Base-by-base conservation (phyloP, 2,797 vertebrate genomes). In the Syngnathus acus region DNA sequence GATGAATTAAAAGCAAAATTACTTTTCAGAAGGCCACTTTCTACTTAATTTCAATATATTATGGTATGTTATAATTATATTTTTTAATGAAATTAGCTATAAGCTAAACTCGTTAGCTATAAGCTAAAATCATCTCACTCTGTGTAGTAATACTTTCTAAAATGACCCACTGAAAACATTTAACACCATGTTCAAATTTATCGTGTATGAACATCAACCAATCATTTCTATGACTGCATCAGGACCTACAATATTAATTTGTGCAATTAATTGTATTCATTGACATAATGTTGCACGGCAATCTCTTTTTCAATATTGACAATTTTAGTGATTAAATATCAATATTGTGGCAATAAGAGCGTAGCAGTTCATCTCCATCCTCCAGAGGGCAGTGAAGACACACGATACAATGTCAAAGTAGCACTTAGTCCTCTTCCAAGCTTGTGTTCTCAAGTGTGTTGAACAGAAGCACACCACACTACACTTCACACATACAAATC, bases 361-460 rank as follows among this genome's bases (percentile, higher is more conserved):
- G 21, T 39, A 39, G 16, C 17, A 39, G 37, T 9, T 62, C 6
- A 21, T 71, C 69, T 81, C 77, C 65, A 68, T 80, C 83, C 92
- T 91, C 89, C 88, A 92, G 92, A 92, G 91, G 90, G 90, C 91
- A 92, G 89, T 90, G 88, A 88, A 89, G 90, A 87, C 89, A 88
- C 91, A 89, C 78, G 90, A 68, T 86, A 83, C 70, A 71, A 75
- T 78, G 69, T 53, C 64, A 67, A 45, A 65, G 68, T 55, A 57
- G 59, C 43, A 64, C 61, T 61, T 74, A 75, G 73, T 83, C 50
- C 72, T 68, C 67, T 57, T 65, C 61, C 65, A 23, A 79, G 71
- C 70, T 72, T 7, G 17, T 48, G 65, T 63, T 72, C 65, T 78
- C 42, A 60, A 38, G 70, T 59, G 62, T 81, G 64, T 70, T 77